These are phyloP conservation scores for Ellobium chinense DNA, from an alignment of 2,888 invertebrate genomes.

Conservation along the genomic window DNA sequence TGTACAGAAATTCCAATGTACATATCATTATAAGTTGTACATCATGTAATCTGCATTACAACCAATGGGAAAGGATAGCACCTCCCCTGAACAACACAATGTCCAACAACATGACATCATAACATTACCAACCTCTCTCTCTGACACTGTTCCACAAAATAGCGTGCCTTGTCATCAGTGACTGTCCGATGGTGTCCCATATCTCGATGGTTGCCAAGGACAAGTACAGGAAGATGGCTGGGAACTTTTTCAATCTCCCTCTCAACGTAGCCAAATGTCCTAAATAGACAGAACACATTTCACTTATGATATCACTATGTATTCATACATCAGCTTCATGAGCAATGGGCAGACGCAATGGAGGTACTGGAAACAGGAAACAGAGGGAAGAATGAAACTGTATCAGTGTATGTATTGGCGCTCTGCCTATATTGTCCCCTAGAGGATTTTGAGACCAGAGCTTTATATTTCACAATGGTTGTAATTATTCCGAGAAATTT, in stretches of 20 bases:
- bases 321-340: background rate
- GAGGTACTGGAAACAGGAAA: background rate
- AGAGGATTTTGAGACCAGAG: too few species aligned
- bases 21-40: too few species aligned
- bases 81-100: too few species aligned
- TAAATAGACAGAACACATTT: constrained; percentile 67
- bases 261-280: constrained; percentile 97
- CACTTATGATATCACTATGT: background rate
- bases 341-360: background rate
- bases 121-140: constrained; percentile 80
- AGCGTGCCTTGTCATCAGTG: constrained; percentile 85
- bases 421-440: too few species aligned
- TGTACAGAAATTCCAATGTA: too few species aligned
- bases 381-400: background rate
- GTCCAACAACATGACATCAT: too few species aligned
- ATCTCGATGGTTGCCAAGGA: constrained; percentile 96
- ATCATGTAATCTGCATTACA: too few species aligned
- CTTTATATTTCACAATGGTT: too few species aligned
- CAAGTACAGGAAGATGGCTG: constrained; percentile 86
- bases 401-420: too few species aligned
- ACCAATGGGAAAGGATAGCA: too few species aligned
- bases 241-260: constrained; percentile 90
- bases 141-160: constrained; percentile 83
- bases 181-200: constrained; percentile 97
- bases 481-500: too few species aligned